Percentiles rank a stretch among this genome's conserved stretches.
phyloP scores from a whole-genome alignment of 2,113 vertebrate genomes.

The Silurus glanis region DNA sequence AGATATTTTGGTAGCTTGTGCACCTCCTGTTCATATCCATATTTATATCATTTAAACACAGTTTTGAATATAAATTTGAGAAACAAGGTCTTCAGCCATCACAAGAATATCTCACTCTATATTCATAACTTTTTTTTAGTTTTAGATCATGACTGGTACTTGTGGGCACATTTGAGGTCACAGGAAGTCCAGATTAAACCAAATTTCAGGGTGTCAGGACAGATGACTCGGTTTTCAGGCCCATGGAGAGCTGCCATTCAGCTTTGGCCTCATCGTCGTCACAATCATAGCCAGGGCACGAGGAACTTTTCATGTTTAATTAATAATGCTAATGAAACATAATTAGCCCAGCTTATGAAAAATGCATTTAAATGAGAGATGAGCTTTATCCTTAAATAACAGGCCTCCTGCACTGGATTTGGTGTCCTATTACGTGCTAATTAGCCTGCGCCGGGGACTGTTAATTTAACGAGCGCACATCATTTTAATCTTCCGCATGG shows the following conservation, averaged over 20 bases:
- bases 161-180: conserved; percentile 16
- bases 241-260: conserved; percentile 63
- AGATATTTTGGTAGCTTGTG: neutral
- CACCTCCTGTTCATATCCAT: neutral
- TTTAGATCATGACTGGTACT: neutral
- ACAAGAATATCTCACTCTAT: neutral
- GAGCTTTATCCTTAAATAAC: conserved; percentile 82
- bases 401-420: conserved; percentile 77
- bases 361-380: conserved; percentile 82
- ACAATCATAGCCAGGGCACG: conserved; percentile 71
- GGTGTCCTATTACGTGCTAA: conserved; percentile 78
- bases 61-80: too few species aligned
- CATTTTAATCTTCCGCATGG: conserved; percentile 68
- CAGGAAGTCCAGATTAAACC: conserved; percentile 10
- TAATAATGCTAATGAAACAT: conserved; percentile 80
- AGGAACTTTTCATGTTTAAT: conserved; percentile 78
- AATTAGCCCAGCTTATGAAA: conserved; percentile 80
- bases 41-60: neutral
- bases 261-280: conserved; percentile 60
- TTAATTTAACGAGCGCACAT: conserved; percentile 71
- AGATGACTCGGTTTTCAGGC: conserved; percentile 43
- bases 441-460: conserved; percentile 71
- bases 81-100: neutral
- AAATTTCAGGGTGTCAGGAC: conserved; percentile 35
- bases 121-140: neutral